Evolutionary conservation across 2,888 invertebrate species (phyloP), one percentile per base, ranked within the genome.

Genomic region (Atethmia centrago): DNA sequence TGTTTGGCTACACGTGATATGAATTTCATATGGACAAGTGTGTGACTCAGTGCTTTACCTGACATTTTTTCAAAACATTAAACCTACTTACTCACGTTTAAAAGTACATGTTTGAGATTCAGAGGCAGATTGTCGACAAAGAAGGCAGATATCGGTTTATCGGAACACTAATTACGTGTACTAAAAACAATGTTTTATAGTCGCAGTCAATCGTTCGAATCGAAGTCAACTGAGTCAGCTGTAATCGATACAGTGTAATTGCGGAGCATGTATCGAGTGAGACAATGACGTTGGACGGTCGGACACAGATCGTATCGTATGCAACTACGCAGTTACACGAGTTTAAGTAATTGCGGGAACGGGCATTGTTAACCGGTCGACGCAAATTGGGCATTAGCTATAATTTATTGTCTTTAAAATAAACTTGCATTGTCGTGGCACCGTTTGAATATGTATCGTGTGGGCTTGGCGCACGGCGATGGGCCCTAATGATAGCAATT

Each of bases 331-430:
- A 94, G 94, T 95, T 95, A 96, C 95, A 95, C 92, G 94, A 94
- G 94, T 96, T 96, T 95, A 95, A 95, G 95, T 96, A 96, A 96
- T 96, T 95, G 95, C 95, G 96, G 95, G 95, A 96, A 95, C 95
- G 87, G 93, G 93, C 94, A 96, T 96, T 96, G 96, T 96, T 95
- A 94, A 90, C 94, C 92, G 91, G 91, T 92, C 92, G 95, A 95
- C 95, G 94, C 96, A 96, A 96, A 96, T 96, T 96, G 95, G 95
- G 96, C 95, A 95, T 96, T 96, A 95, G 94, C 94, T 89, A 95
- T 96, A 96, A 96, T 96, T 95, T 96, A 96, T 96, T 93, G 95
- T 92, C 91, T 94, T 95, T 94, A 92, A 93, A 94, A 95, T 94
- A 93, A 95, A 93, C 92, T 94, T 88, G 93, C 93, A 95, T 95